Base-by-base conservation (phyloP, 1,140 invertebrate genomes). In the Meloidogyne chitwoodi region DNA sequence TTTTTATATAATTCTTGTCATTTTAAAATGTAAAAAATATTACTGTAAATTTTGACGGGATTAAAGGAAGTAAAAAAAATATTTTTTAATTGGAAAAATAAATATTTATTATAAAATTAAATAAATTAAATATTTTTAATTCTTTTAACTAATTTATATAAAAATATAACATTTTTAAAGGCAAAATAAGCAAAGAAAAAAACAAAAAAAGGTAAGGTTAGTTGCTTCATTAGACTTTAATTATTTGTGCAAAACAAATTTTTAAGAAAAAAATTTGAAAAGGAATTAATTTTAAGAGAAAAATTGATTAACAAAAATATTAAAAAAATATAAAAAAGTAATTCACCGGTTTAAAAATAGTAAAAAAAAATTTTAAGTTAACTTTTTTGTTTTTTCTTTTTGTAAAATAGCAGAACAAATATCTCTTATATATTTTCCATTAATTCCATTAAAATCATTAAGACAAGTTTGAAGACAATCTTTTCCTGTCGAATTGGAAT, bases 391-490 rank as follows among this genome's bases (percentile, higher is more conserved):
- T 5, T 22, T 10, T 66, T 27, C 34, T 27, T 19, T n/a, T n/a
- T 31, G n/a, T 10, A 31, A 19, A 22, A 66, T 27, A 31, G 5
- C 22, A 0, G 27, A 31, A 38, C 27, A 66, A 31, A 22, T 6
- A 19, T 66, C 34, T 27, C 22, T 66, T 66, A 66, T 27, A 24
- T 16, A 66, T 66, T 66, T 66, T 66, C 34, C 34, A 19, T 31
- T 66, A 31, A 38, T 66, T 12, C 31, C 34, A 24, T 44, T 31
- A 68, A 98, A 87, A 84, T 94, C 93, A 27, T 91, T 88, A n/a
- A 92, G 92, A 0, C 95, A 96, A 0, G 91, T 92, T 0, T 95
- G 93, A 78, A 93, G 95, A 84, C 94, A 93, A 67, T 92, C 92
- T 38, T 91, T 92, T 66, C 82, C 80, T n/a, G 79, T 74, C 0